Base-by-base conservation (phyloP, 2,888 invertebrate genomes). In the Emmelina monodactyla region DNA sequence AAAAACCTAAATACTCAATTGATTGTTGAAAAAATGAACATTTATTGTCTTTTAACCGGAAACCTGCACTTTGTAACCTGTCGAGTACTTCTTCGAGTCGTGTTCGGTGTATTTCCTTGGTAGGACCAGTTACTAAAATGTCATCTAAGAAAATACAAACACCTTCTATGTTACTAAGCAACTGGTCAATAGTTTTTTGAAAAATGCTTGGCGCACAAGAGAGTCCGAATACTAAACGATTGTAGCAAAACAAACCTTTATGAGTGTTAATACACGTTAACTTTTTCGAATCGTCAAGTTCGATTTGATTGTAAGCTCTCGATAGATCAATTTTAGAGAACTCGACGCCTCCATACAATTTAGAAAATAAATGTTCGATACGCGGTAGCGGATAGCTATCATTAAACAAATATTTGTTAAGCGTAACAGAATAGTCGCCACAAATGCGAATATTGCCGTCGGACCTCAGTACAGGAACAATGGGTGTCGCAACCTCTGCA, bases 301-400 rank as follows among this genome's bases (percentile, higher is more conserved):
- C 28, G n/a, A 42, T 28, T 22, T 42, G 42, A 22, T 31, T 32
- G 14, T 42, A 42, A 2, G 42, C 40, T 7, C 25, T 25, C 7
- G 29, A 28, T 9, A 39, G 32, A 32, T 43, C 39, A 16, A 43
- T 14, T 22, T 43, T 43, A 11, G 36, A 36, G n/a, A n/a, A n/a
- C n/a, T n/a, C n/a, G n/a, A n/a, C n/a, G n/a, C n/a, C n/a, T n/a
- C n/a, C n/a, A n/a, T n/a, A n/a, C n/a, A n/a, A n/a, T n/a, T n/a
- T n/a, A n/a, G n/a, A n/a, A n/a, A n/a, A n/a, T n/a, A n/a, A n/a
- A n/a, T n/a, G n/a, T n/a, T n/a, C n/a, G n/a, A n/a, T n/a, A n/a
- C n/a, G n/a, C n/a, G 40, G 42, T 2, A 42, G n/a, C n/a, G 37
- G 37, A 33, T 37, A 43, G 9, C 16, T 33, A 19, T 38, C 42